Evolutionary conservation across 2,113 vertebrate genomes (phyloP), one percentile per base, ranked within the genome.

Genomic region (Centropus bengalensis): DNA sequence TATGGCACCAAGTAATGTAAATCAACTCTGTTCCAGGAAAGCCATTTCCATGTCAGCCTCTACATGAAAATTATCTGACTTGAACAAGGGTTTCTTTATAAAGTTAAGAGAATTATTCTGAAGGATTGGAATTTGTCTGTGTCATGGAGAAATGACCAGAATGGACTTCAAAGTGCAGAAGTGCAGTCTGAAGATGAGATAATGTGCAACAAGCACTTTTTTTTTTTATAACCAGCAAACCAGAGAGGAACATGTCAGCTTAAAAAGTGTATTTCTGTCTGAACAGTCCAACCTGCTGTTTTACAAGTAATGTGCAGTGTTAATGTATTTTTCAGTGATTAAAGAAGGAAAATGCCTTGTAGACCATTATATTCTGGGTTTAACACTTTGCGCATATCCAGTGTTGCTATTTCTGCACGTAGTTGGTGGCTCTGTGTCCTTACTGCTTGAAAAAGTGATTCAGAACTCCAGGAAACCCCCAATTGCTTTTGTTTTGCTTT

Each of bases 1-100:
- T 90, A 26, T 73, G 92, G 79, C 88, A 88, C 91, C 5, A 2
- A 74, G 63, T 94, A 96, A 96, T 67, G 88, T 89, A 94, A 91
- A 86, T 89, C 94, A 89, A 33, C 82, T 76, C 85, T 36, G 22
- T 63, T 93, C 74, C 78, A 78, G 95, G 93, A 97, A 94, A 94
- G 59, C 77, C 67, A 76, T 91, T 95, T 87, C 86, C 59, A 32
- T 71, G 86, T 93, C 86, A 94, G 62, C 49, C 76, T 91, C 55
- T 77, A 92, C 77, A 63, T 76, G 91, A 92, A 93, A 95, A 96
- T 87, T 82, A 86, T 89, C 88, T 73, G 68, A 82, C 76, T 91
- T 56, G 87, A 91, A 94, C 85, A 96, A 93, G 76, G n/a, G 68
- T 45, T 90, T 90, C 91, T 94, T 90, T 90, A 74, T 69, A 58